Evolutionary conservation across 2,113 vertebrate species (phyloP), one percentile per base, ranked within the genome.

Genomic region (Kryptolebias marmoratus): DNA sequence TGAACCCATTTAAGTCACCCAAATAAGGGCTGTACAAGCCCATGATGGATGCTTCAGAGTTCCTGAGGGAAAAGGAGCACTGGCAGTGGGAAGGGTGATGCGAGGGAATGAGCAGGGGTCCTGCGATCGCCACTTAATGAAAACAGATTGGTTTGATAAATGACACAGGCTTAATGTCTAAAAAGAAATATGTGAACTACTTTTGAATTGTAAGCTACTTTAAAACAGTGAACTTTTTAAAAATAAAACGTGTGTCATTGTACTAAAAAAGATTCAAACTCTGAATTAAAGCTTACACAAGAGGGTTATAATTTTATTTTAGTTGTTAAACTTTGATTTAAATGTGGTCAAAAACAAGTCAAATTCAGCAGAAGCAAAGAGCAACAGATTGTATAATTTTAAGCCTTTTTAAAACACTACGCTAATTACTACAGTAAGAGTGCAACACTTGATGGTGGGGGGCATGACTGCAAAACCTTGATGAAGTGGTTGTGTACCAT

Each of bases 1-100:
- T 94, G 93, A 94, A 94, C 93, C 93, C 90, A 92, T 94, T 94
- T 94, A 93, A 94, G 92, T 94, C 92, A 91, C 92, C 93, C 93
- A 94, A 93, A 94, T 91, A 94, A 92, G 91, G 92, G 85, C 85
- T 89, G 85, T 80, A 72, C 73, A 68, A 87, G 82, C 30, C 79
- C 50, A 32, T 93, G 91, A 93, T 91, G 82, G 84, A 93, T 93
- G 91, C 55, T 84, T 71, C 50, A 71, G 79, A 73, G 87, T 76
- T 89, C 91, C 89, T 88, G 69, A 85, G 89, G 83, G 88, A 90
- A 88, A 88, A 22, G 27, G 76, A 72, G 82, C 42, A 39, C 80
- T 47, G 60, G 77, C 63, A 82, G 58, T 68, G 75, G 71, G 73
- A 86, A 85, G 69, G 74, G 75, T 78, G 83, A 81, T 79, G 75